phyloP scores from a whole-genome alignment of 1,140 invertebrate species.

The Cepaea nemoralis region DNA sequence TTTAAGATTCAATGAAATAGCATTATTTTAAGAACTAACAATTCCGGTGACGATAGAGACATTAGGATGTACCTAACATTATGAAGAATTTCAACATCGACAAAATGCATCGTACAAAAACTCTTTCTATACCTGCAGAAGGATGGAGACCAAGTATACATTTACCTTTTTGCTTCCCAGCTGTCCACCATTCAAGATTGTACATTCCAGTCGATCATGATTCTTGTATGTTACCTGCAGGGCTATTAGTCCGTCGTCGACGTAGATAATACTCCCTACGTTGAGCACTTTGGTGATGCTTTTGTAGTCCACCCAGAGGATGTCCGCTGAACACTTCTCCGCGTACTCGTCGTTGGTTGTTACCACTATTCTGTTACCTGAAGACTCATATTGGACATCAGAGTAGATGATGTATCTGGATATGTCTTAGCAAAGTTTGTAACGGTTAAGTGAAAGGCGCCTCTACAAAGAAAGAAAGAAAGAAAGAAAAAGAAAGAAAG shows the following conservation, averaged over 20 bases:
- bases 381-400: not conserved
- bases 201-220: conserved; percentile 76
- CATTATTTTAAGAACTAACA: no score
- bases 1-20: no score
- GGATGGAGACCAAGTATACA: no score
- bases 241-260: conserved; percentile 97
- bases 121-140: no score
- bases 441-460: no score
- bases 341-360: conserved; percentile 85
- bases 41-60: no score
- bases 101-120: no score
- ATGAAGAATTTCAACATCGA: no score
- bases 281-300: conserved; percentile 95
- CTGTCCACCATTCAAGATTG: conserved; percentile 93
- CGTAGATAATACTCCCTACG: conserved; percentile 86
- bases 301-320: conserved; percentile 87
- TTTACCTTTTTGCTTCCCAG: conserved; percentile 92
- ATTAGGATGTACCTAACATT: no score
- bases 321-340: conserved; percentile 83
- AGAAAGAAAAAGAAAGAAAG: no score
- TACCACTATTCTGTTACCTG: conserved; percentile 80
- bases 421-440: no score
- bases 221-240: conserved; percentile 82
- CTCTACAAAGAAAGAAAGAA: no score
- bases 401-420: not conserved